These are phyloP conservation scores for Cassiopea xamachana DNA, from an alignment of 30 jellyfish, hydroid and myxozoan species.

Conservation along the genomic window DNA sequence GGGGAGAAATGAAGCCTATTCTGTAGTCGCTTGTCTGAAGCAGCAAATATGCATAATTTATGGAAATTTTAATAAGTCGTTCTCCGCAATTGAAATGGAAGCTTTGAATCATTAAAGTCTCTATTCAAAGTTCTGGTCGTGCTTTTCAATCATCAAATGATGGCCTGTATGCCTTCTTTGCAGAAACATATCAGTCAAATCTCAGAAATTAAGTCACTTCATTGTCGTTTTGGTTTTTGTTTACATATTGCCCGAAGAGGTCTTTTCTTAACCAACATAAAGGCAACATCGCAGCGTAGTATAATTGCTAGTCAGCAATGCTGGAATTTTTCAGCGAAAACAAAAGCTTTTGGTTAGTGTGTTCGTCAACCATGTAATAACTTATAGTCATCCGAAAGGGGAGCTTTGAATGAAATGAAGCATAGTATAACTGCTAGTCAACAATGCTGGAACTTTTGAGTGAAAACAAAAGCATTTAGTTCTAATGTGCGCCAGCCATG, in stretches of 20 bases:
- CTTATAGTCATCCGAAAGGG: neutral
- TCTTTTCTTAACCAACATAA: neutral
- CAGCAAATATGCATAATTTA: constrained; percentile 28
- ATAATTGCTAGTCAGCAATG: neutral
- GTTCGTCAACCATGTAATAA: neutral
- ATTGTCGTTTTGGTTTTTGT: neutral
- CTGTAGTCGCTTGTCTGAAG: neutral
- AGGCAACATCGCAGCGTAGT: neutral
- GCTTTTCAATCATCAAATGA: constrained; percentile 3
- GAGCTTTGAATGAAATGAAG: too few species aligned
- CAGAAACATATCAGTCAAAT: constrained; percentile 1
- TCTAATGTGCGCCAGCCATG: too few species aligned
- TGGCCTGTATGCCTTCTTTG: constrained; percentile 31
- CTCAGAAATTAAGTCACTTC: neutral
- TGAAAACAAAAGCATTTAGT: too few species aligned
- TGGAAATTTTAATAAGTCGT: neutral
- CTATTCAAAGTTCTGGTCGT: constrained; percentile 24
- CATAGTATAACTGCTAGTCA: too few species aligned
- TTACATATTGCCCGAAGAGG: neutral
- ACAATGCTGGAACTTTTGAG: too few species aligned
- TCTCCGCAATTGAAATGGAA: constrained; percentile 61
- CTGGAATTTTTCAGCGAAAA: neutral
- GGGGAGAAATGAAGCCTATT: neutral
- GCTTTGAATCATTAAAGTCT: constrained; percentile 56
- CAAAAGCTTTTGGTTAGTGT: neutral